A percentile compares a stretch with the other conserved stretches of the same genome.
Evolutionary conservation across 2,888 invertebrate species (phyloP).

Genomic region (Mythimna loreyi): DNA sequence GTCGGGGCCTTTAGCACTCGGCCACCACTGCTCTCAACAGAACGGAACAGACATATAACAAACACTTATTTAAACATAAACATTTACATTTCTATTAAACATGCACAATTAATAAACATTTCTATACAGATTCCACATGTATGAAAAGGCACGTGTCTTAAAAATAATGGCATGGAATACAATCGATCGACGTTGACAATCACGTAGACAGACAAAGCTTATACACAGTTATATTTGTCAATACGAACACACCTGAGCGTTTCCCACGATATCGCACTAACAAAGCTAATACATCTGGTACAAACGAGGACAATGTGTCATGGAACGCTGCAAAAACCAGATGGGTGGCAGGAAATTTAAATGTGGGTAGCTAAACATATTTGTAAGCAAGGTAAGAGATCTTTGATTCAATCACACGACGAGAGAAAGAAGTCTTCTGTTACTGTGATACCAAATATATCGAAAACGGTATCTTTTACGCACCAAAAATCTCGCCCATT

Average conservation of each 20-base stretch:
- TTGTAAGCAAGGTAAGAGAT: background rate
- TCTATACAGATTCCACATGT: conserved; percentile 18
- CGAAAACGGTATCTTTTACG: too few relatives aligned
- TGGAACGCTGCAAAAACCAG: conserved; percentile 10
- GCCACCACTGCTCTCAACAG: too few relatives aligned
- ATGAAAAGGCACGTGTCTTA: conserved; percentile 11
- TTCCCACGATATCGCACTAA: conserved; percentile 40
- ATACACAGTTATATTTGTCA: conserved; percentile 51
- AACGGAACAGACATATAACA: background rate
- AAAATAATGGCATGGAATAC: conserved; percentile 12
- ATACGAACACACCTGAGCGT: conserved; percentile 43
- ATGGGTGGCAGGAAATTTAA: conserved; percentile 8
- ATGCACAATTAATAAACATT: conserved; percentile 22
- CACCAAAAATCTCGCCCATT: too few relatives aligned
- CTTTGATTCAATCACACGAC: background rate
- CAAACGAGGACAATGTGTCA: conserved; percentile 3
- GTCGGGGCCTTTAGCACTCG: too few relatives aligned
- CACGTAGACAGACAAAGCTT: conserved; percentile 51
- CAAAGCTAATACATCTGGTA: conserved; percentile 12
- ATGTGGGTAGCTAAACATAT: background rate
- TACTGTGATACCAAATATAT: too few relatives aligned
- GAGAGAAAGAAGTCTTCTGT: background rate
- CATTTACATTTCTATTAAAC: conserved; percentile 29
- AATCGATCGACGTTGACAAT: conserved; percentile 41
- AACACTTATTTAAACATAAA: background rate